These are phyloP conservation scores for Drosophila nigrodunni DNA, from an alignment of 1,140 invertebrate genomes.

Conservation along the genomic window DNA sequence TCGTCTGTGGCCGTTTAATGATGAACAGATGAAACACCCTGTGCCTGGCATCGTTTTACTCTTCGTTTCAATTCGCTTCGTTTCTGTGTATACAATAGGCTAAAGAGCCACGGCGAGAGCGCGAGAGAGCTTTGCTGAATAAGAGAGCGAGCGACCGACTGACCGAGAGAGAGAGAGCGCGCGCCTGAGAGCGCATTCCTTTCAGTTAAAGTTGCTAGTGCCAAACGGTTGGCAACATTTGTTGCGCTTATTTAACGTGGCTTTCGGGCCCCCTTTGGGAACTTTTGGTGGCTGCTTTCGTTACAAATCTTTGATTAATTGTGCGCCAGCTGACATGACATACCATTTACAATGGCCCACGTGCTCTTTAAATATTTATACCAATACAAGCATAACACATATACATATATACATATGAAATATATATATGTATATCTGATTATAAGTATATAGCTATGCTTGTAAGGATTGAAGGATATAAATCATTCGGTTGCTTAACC, in stretches of 20 bases:
- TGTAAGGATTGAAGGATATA: conserved; percentile 45
- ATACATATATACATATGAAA: conserved; percentile 31
- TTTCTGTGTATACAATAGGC: conserved; percentile 54
- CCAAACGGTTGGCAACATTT: conserved; percentile 30
- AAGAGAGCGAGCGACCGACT: background rate
- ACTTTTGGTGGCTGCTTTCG: conserved; percentile 20
- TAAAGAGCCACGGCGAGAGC: conserved; percentile 1
- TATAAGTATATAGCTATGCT: conserved; percentile 8
- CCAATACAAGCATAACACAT: conserved; percentile 2
- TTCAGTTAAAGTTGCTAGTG: background rate
- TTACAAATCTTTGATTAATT: conserved; percentile 81
- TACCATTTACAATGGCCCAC: conserved; percentile 80
- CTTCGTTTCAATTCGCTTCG: conserved; percentile 48
- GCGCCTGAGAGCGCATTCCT: background rate
- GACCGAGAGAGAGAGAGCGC: background rate
- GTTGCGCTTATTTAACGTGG: background rate
- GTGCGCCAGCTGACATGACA: conserved; percentile 73
- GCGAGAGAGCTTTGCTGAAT: conserved; percentile 28
- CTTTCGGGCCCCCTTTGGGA: conserved; percentile 49
- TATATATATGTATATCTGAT: conserved; percentile 27
- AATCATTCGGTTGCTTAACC: conserved; percentile 67
- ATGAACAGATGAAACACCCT: conserved; percentile 44
- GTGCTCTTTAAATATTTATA: conserved; percentile 81
- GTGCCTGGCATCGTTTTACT: conserved; percentile 17
- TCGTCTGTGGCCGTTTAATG: conserved; percentile 51